A percentile compares a stretch with the other conserved stretches of the same genome.
These are phyloP conservation scores for Polymixis flavicincta DNA, from an alignment of 2,888 invertebrate species.

Conservation along the genomic window DNA sequence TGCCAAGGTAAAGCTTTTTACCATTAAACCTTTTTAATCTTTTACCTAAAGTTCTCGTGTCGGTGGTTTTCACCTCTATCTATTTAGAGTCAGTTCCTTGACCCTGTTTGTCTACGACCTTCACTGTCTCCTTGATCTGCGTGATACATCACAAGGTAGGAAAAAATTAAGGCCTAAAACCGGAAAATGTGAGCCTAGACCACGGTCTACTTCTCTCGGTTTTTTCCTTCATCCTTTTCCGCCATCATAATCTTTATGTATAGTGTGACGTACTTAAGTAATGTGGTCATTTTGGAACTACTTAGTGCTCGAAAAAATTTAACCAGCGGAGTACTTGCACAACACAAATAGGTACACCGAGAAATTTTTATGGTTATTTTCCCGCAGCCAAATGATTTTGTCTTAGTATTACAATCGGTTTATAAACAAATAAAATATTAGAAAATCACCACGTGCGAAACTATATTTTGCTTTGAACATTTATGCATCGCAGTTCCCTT, in stretches of 20 bases:
- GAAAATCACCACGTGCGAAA: no score
- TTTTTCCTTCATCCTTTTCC: slow-evolving; percentile 14
- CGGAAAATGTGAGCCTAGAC: slow-evolving; percentile 7
- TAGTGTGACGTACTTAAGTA: background rate
- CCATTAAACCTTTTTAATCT: slow-evolving; percentile 23
- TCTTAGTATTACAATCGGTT: no score
- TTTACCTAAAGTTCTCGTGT: slow-evolving; percentile 9
- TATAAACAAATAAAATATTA: no score
- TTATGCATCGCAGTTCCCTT: no score
- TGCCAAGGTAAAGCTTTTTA: background rate
- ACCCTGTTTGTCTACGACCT: slow-evolving; percentile 16
- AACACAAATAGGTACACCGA: no score
- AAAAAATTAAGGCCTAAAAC: slow-evolving; percentile 28
- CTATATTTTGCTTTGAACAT: no score
- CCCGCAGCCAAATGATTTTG: no score
- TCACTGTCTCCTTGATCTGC: slow-evolving; percentile 24
- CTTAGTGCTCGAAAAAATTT: background rate
- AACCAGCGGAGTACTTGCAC: no score
- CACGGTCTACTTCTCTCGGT: background rate
- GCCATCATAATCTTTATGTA: slow-evolving; percentile 23
- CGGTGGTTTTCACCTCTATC: slow-evolving; percentile 5
- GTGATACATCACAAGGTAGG: slow-evolving; percentile 36
- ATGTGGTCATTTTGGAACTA: background rate
- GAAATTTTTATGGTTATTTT: no score
- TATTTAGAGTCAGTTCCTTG: slow-evolving; percentile 17